A percentile compares a stretch with the other conserved stretches of the same genome.
These are phyloP conservation scores for Darevskia mixta DNA, from an alignment of 2,797 vertebrate species.

Conservation along the genomic window DNA sequence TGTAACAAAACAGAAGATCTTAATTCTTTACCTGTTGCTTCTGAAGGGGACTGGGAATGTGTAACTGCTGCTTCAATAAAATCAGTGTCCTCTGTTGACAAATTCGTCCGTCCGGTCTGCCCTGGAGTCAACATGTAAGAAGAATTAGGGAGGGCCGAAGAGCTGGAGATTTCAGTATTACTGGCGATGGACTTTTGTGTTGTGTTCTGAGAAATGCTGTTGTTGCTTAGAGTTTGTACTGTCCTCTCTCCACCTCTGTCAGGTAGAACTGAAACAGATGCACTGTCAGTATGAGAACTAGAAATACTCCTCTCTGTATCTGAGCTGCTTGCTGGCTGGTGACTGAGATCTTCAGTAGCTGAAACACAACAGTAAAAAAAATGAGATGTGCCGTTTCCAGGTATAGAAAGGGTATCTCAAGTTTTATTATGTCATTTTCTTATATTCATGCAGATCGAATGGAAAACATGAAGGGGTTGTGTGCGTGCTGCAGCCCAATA, in stretches of 20 bases:
- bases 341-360: constrained; percentile 65
- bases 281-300: constrained; percentile 59
- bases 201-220: constrained; percentile 57
- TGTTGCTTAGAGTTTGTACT: constrained; percentile 82
- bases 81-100: neutral
- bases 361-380: constrained; percentile 34
- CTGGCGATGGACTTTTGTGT: constrained; percentile 40
- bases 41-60: neutral
- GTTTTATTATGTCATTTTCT: constrained; percentile 51
- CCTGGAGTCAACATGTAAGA: neutral
- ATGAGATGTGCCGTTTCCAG: neutral
- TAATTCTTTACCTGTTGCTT: constrained; percentile 35
- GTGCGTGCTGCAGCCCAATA: neutral
- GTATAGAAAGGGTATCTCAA: constrained; percentile 32
- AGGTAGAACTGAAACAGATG: constrained; percentile 79
- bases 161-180: constrained; percentile 9
- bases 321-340: constrained; percentile 30
- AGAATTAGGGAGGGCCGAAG: constrained; percentile 4
- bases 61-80: accelerated
- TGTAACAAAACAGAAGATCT: neutral
- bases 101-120: neutral
- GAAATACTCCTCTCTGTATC: constrained; percentile 49
- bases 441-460: constrained; percentile 24
- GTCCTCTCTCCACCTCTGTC: constrained; percentile 83
- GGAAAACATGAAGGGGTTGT: neutral